Evolutionary conservation across 2,113 vertebrate genomes (phyloP), one percentile per base, ranked within the genome.

Genomic region (Hypomesus transpacificus): DNA sequence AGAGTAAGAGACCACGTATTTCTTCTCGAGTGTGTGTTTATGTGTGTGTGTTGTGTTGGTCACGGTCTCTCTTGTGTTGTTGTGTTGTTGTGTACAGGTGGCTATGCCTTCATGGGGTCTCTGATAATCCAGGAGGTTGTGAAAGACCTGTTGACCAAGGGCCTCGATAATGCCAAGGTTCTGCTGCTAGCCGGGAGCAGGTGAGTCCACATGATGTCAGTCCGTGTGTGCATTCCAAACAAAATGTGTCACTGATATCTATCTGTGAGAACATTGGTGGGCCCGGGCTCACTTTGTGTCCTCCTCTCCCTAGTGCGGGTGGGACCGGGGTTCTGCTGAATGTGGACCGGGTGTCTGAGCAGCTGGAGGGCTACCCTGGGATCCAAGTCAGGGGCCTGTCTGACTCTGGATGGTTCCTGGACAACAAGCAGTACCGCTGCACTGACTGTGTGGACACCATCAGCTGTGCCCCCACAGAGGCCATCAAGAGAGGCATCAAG

Each of bases 381-480:
- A 92, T 98, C 80, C 96, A 98, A 80, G 97, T 98, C 50, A 93
- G 97, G 75, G 97, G 97, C 68, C 90, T 99, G 80, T 93, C 94
- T 0, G 97, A 99, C 80, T 98, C 97, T 0, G 97, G 97, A 22
- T 99, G 97, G 97, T 99, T 98, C 89, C 86, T 99, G 88, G 97
- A 99, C 89, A 99, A 98, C 76, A 94, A 96, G 83, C 97, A 98
- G 80, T 97, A 97, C 63, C 94, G 92, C 77, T 93, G 91, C 66
- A 95, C 95, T 0, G 96, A 98, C 85, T 99, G 97, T 4, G 79
- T 95, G 0, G 96, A 98, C 63, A 92, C 95, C 0, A 82, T 94
- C 79, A 94, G 92, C 0, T 98, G 96, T 22, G 90, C 95, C 0
- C 97, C 97, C 9, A 96, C 95, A 0, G 97, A 98, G 80, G 97